Conservation (phyloP, 2,797 vertebrate species). For the Oryzias dopingdopingensis region DNA sequence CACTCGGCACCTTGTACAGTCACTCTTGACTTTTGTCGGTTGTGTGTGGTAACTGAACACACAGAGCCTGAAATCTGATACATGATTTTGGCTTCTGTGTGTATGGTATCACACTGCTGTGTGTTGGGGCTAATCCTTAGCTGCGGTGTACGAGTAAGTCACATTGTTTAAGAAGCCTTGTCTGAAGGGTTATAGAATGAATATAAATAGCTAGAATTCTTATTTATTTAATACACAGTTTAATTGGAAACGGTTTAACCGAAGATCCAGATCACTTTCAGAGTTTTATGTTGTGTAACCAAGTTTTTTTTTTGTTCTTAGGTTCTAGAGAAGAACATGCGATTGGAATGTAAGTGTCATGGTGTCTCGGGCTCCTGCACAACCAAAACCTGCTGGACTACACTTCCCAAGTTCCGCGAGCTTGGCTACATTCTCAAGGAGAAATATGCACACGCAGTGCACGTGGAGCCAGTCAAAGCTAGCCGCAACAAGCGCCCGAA, state of each 20-base stretch:
- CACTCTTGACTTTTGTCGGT: constrained; percentile 71
- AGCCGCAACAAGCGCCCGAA: constrained; percentile 93
- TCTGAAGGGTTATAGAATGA: no score
- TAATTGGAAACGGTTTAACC: neutral
- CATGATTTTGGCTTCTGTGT: constrained; percentile 74
- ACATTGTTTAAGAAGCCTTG: constrained; percentile 34
- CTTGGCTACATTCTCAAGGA: constrained; percentile 95
- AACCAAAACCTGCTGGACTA: constrained; percentile 98
- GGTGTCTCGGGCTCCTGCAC: constrained; percentile 97
- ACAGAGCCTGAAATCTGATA: constrained; percentile 71
- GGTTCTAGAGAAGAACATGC: constrained; percentile 96
- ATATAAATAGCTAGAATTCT: no score
- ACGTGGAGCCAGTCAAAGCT: constrained; percentile 91
- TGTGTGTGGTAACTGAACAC: constrained; percentile 72
- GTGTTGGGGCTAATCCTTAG: constrained; percentile 48
- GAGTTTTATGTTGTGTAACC: constrained; percentile 9
- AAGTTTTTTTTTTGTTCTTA: constrained; percentile 59
- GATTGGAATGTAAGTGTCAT: constrained; percentile 95
- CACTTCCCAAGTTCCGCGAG: constrained; percentile 95
- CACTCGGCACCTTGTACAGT: constrained; percentile 71
- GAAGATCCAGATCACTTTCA: neutral
- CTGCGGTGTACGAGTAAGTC: constrained; percentile 33
- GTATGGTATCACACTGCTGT: constrained; percentile 48
- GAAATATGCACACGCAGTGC: constrained; percentile 91
- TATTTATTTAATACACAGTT: neutral